Percentiles rank a stretch among this genome's conserved stretches.
Conservation (phyloP, 2,797 vertebrate genomes). For the Apodemus agrarius region DNA sequence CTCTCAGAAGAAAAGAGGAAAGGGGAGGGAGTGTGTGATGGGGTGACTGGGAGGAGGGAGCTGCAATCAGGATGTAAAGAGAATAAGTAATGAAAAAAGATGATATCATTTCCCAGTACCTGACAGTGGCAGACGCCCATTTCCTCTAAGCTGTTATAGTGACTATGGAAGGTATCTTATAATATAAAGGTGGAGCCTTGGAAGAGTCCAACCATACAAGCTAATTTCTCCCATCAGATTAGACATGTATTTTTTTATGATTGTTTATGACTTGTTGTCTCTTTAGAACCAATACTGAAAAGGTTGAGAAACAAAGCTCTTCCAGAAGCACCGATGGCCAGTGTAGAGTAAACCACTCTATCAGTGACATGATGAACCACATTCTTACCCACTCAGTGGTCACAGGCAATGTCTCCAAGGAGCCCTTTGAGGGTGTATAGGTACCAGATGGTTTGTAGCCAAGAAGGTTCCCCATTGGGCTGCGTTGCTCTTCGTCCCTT, state of each 20-base stretch:
- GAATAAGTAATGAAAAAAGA: too few species aligned
- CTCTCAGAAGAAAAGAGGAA: too few species aligned
- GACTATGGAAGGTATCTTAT: background rate
- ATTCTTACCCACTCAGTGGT: background rate
- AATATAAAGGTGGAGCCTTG: conserved; percentile 4
- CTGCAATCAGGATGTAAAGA: too few species aligned
- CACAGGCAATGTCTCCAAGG: background rate
- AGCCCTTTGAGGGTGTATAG: background rate
- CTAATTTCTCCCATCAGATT: conserved; percentile 49
- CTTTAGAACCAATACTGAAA: conserved; percentile 57
- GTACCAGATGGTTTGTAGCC: conserved; percentile 10
- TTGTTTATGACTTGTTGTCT: conserved; percentile 46
- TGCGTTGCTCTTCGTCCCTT: background rate
- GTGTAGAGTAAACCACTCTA: background rate
- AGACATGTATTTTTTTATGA: conserved; percentile 40
- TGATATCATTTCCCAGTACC: conserved; percentile 5
- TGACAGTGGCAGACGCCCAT: background rate
- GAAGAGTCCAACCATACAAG: conserved; percentile 7
- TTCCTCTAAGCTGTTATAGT: background rate
- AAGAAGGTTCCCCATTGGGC: conserved; percentile 41
- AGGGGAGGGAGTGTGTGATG: too few species aligned
- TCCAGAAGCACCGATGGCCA: conserved; percentile 17
- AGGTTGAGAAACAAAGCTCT: conserved; percentile 19
- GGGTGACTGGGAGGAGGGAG: too few species aligned
- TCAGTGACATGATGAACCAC: background rate